Conservation (phyloP, 2,113 vertebrate species). For the Gobius niger region DNA sequence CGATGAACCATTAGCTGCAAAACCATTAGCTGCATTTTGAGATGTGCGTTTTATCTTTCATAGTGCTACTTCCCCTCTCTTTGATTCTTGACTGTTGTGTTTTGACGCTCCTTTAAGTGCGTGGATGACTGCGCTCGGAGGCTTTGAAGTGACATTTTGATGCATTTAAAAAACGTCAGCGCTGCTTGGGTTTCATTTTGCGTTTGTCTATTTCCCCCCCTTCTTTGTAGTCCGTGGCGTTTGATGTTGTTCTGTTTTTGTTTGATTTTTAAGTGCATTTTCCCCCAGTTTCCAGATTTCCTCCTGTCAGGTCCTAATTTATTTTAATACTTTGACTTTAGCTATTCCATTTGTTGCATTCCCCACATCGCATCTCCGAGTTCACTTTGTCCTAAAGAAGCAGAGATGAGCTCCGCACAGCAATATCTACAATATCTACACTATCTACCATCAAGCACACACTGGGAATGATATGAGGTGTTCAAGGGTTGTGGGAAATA, state of each 20-base stretch:
- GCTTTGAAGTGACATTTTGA: conserved; percentile 1
- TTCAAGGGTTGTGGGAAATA: too few relatives aligned
- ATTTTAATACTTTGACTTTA: too few relatives aligned
- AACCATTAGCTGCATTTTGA: neutral
- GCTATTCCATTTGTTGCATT: too few relatives aligned
- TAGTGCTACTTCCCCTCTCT: neutral
- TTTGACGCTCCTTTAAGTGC: neutral
- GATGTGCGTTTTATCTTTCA: neutral
- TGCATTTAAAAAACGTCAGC: neutral
- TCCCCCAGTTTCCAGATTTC: neutral
- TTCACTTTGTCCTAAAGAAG: too few relatives aligned
- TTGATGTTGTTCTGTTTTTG: neutral
- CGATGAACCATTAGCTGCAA: neutral
- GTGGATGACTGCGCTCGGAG: neutral
- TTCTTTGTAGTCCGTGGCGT: neutral
- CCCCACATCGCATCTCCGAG: too few relatives aligned
- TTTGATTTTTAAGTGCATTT: neutral
- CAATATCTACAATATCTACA: too few relatives aligned
- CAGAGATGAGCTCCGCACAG: too few relatives aligned
- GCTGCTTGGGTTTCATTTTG: neutral
- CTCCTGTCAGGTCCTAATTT: neutral
- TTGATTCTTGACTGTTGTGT: neutral
- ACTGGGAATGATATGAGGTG: too few relatives aligned
- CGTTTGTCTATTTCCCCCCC: neutral
- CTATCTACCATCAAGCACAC: too few relatives aligned